A percentile compares a stretch with the other conserved stretches of the same genome.
Evolutionary conservation across 1,140 invertebrate species (phyloP).

Genomic region (Neomicropteryx cornuta): DNA sequence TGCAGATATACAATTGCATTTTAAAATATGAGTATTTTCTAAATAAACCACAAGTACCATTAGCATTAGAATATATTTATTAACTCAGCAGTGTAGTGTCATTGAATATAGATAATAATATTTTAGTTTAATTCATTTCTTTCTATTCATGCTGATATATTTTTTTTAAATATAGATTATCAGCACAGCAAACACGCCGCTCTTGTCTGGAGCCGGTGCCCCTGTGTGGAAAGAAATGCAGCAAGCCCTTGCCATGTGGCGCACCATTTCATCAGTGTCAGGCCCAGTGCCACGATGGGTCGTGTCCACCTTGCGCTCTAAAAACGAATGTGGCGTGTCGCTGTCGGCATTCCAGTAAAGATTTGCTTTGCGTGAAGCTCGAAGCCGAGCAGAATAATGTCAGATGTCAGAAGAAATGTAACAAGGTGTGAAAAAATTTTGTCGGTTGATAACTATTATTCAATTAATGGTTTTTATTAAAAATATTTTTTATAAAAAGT

Average conservation of each 20-base stretch:
- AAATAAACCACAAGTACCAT: too few relatives aligned
- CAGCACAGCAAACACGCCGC: constrained; percentile 40
- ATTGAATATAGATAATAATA: too few relatives aligned
- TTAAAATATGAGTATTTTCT: too few relatives aligned
- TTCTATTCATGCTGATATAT: too few relatives aligned
- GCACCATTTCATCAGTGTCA: constrained; percentile 43
- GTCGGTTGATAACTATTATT: too few relatives aligned
- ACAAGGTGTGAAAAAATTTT: constrained; percentile 65
- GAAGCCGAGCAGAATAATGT: constrained; percentile 57
- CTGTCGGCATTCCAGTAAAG: constrained; percentile 80
- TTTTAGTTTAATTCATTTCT: too few relatives aligned
- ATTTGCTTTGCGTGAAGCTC: constrained; percentile 68
- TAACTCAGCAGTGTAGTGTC: too few relatives aligned
- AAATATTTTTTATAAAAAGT: constrained; percentile 4
- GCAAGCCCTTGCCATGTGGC: constrained; percentile 71
- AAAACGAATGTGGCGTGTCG: constrained; percentile 72
- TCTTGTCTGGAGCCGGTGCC: constrained; percentile 81
- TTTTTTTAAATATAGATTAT: too few relatives aligned
- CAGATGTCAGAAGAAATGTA: constrained; percentile 79
- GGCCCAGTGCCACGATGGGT: constrained; percentile 31
- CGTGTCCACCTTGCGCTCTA: constrained; percentile 73
- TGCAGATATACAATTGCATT: too few relatives aligned
- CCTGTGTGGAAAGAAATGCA: constrained; percentile 71
- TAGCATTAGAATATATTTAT: too few relatives aligned
- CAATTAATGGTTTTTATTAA: neutral